These are phyloP conservation scores for Phalloptychus januarius DNA, from an alignment of 2,797 vertebrate species.

Conservation along the genomic window DNA sequence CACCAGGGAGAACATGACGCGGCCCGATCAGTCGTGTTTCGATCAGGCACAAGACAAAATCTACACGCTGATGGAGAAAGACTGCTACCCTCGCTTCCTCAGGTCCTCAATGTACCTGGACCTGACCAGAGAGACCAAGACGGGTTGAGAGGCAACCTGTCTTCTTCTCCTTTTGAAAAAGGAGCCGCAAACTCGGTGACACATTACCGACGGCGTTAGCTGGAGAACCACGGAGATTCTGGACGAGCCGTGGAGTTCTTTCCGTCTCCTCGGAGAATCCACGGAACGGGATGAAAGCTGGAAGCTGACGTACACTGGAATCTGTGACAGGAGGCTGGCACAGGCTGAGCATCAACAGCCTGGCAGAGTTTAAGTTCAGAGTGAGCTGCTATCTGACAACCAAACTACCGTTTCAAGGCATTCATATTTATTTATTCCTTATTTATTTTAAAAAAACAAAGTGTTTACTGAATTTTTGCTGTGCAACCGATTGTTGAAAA, in stretches of 20 bases:
- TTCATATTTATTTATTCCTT: constrained; percentile 67
- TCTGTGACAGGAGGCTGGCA: constrained; percentile 25
- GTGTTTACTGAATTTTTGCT: constrained; percentile 31
- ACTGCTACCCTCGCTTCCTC: constrained; percentile 93
- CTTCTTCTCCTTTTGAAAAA: constrained; percentile 2
- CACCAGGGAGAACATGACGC: constrained; percentile 78
- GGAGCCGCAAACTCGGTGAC: constrained; percentile 24
- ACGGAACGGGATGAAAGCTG: neutral
- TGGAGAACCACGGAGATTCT: constrained; percentile 17
- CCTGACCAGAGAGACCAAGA: constrained; percentile 65
- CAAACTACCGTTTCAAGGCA: constrained; percentile 39
- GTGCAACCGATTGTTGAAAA: constrained; percentile 16
- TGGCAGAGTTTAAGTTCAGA: constrained; percentile 17
- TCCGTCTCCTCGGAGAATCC: neutral
- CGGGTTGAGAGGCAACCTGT: constrained; percentile 28
- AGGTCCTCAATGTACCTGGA: constrained; percentile 81
- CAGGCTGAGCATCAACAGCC: constrained; percentile 16
- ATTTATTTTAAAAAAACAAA: constrained; percentile 59
- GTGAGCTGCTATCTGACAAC: constrained; percentile 44
- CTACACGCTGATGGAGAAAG: constrained; percentile 94
- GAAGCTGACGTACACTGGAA: constrained; percentile 26
- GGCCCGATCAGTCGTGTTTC: constrained; percentile 81
- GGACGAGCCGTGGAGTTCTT: constrained; percentile 13
- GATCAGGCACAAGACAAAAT: constrained; percentile 87
- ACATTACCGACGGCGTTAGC: constrained; percentile 17